Evolutionary conservation across 2,888 invertebrate species (phyloP), one percentile per base, ranked within the genome.

Genomic region (Amphipyra berbera): DNA sequence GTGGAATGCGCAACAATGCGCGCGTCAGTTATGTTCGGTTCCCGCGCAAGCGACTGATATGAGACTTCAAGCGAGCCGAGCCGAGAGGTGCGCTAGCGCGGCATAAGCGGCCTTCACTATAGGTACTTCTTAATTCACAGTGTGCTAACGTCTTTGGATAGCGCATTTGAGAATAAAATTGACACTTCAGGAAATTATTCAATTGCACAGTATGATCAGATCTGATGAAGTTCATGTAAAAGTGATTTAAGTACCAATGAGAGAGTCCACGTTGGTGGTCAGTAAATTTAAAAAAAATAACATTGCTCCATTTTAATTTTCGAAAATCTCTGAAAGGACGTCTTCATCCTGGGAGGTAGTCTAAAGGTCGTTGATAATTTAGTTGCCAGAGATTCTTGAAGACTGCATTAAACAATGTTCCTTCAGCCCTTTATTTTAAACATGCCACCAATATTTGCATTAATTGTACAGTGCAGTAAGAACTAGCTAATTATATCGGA

Each of bases 41-140:
- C 78, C 78, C 86, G 87, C 86, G 87, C 84, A 78, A 69, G 86
- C 87, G 87, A 90, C 90, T 89, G 90, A 83, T 71, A 81, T 55
- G 73, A 76, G 73, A 75, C 64, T 58, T 58, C 37, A 10, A 9
- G 9, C 46, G 71, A 68, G 65, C 21, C 67, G 61, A 57, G 61
- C 66, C 52, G 76, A 73, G 82, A 85, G 85, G 84, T 85, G 82
- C 83, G 83, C 78, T 69, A 66, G 83, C 77, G 66, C 73, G 38
- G 57, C 56, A 49, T 54, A 45, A 45, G 68, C 74, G 83, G 82
- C 86, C 86, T 86, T 85, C 83, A 75, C 65, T 76, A 47, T 72
- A 70, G 49, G 59, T 74, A 60, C 56, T 75, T 63, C 66, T 75
- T 66, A 68, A 71, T 81, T 73, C 50, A 71, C 62, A 62, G 49